A percentile compares a stretch with the other conserved stretches of the same genome.
phyloP scores from a whole-genome alignment of 2,888 invertebrate species.

The Anthophora plumipes region DNA sequence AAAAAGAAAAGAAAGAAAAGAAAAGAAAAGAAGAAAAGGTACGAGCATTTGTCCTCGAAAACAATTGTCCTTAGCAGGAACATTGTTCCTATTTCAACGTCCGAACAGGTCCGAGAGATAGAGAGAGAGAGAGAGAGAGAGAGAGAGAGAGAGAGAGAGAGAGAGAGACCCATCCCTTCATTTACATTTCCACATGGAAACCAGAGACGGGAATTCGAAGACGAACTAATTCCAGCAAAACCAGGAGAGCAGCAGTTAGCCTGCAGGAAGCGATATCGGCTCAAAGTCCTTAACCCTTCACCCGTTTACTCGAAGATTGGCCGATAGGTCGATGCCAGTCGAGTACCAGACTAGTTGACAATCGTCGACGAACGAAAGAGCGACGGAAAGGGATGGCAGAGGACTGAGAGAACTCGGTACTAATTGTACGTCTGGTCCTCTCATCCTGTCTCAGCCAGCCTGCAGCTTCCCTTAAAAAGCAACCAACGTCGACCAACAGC shows the following conservation, averaged over 20 bases:
- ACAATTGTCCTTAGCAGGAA: background rate
- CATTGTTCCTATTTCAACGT: slow-evolving; percentile 15
- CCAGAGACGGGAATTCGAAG: background rate
- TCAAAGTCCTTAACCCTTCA: slow-evolving; percentile 45
- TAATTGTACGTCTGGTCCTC: slow-evolving; percentile 75
- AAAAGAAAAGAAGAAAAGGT: too few species aligned
- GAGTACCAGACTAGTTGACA: slow-evolving; percentile 41
- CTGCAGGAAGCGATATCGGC: slow-evolving; percentile 50
- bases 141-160: too few species aligned
- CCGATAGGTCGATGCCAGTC: slow-evolving; percentile 33
- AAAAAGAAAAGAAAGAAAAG: too few species aligned
- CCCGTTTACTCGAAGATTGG: slow-evolving; percentile 23
- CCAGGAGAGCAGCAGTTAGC: slow-evolving; percentile 27
- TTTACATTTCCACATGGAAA: slow-evolving; percentile 44
- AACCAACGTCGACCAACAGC: slow-evolving; percentile 55
- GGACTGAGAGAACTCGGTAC: slow-evolving; percentile 51
- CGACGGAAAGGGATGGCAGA: background rate
- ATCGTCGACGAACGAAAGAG: slow-evolving; percentile 40
- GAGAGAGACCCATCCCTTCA: slow-evolving; percentile 4
- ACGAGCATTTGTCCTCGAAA: background rate
- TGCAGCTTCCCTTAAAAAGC: slow-evolving; percentile 63
- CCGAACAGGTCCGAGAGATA: too few species aligned
- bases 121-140: too few species aligned
- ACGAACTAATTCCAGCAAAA: slow-evolving; percentile 25
- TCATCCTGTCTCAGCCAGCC: slow-evolving; percentile 63